A percentile compares a stretch with the other conserved stretches of the same genome.
Evolutionary conservation across 2,113 vertebrate species (phyloP).

Genomic region (Empidonax traillii): DNA sequence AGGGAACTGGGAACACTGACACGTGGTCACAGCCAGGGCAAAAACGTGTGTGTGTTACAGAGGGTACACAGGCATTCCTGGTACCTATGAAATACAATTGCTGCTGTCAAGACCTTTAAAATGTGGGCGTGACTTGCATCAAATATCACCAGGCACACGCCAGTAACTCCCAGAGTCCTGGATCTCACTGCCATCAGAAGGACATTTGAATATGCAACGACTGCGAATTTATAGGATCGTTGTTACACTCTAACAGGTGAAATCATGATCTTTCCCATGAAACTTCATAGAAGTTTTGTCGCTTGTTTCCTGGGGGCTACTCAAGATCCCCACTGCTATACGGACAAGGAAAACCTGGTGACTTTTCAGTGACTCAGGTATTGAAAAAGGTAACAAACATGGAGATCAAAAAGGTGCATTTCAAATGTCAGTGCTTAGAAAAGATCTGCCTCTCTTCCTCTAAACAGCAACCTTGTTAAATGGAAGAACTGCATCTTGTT

Average conservation of each 20-base stretch:
- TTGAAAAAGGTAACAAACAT: neutral
- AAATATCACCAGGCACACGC: neutral
- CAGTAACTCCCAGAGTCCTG: neutral
- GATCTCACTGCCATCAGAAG: neutral
- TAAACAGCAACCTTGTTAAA: neutral
- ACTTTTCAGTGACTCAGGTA: neutral
- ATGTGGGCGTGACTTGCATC: neutral
- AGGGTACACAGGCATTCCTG: neutral
- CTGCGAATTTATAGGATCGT: neutral
- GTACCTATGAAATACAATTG: neutral
- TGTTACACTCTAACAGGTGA: neutral
- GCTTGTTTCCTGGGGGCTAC: neutral
- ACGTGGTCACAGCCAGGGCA: neutral
- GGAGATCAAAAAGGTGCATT: neutral
- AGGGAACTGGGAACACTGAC: neutral
- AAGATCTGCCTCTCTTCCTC: neutral
- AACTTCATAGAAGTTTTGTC: neutral
- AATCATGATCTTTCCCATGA: neutral
- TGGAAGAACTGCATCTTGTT: neutral
- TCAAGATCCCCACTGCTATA: neutral
- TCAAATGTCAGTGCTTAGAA: neutral
- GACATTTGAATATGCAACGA: neutral
- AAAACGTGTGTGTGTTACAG: neutral
- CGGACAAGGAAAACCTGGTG: neutral
- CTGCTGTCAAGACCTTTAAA: neutral